Evolutionary conservation across 2,888 invertebrate species (phyloP), one percentile per base, ranked within the genome.

Genomic region (Eledone cirrhosa): DNA sequence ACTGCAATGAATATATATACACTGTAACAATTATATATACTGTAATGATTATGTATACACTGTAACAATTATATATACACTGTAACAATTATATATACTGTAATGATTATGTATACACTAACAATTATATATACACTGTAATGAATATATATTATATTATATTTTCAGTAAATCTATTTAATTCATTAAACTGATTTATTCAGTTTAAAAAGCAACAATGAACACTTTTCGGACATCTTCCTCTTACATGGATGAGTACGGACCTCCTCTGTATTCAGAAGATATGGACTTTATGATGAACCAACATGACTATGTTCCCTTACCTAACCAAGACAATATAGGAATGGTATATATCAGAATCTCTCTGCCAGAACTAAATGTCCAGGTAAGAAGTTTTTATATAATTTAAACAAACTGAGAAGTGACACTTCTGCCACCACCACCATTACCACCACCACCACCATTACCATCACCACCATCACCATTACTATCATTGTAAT

Each of bases 341-440:
- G 87, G 87, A 22, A 88, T 87, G n/a, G 87, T 90, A 41, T 90
- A 87, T 80, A 88, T 90, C 27, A 84, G 89, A 33, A 87, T 90
- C 65, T 86, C 88, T 7, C 85, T 90, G 2, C 89, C 90, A 47
- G 90, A 90, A 79, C 84, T 89, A 14, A 89, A 89, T 85, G 83
- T 88, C 74, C 89, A 90, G 86, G 89, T 90, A 84, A 79, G 80
- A 27, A 7, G 0, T 41, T 41, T 41, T 41, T 41, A n/a, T 11
- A 41, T 41, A 41, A 41, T 41, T 41, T 41, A n/a, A n/a, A n/a
- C n/a, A n/a, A n/a, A n/a, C n/a, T n/a, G n/a, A n/a, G n/a, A n/a
- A n/a, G n/a, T n/a, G n/a, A n/a, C n/a, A n/a, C n/a, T n/a, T n/a
- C n/a, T n/a, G n/a, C n/a, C n/a, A n/a, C n/a, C n/a, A n/a, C n/a